Evolutionary conservation across 2,888 invertebrate genomes (phyloP).

Genomic region (Luperina nickerlii): DNA sequence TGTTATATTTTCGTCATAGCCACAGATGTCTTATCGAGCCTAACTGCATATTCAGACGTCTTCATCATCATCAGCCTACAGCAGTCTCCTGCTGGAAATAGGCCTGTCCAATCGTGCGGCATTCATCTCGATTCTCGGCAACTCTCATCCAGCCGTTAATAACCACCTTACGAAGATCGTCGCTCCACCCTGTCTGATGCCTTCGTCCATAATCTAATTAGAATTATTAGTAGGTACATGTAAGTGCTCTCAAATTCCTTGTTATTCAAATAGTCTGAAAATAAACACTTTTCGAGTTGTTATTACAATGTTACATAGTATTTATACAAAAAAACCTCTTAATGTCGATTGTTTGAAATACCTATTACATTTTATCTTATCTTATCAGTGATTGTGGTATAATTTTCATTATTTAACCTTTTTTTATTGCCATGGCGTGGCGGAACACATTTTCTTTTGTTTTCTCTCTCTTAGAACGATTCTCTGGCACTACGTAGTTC

Average conservation of each 20-base stretch:
- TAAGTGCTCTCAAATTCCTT: constrained; percentile 21
- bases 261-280: constrained; percentile 20
- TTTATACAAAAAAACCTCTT: background rate
- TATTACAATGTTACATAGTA: background rate
- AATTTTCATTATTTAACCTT: background rate
- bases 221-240: constrained; percentile 7
- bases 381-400: constrained; percentile 17
- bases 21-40: background rate
- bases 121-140: background rate
- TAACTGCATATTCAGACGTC: background rate
- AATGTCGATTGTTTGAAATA: constrained; percentile 10
- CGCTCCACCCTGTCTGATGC: background rate
- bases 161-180: no score
- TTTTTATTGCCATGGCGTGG: constrained; percentile 28
- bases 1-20: background rate
- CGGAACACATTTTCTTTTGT: background rate
- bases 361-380: constrained; percentile 29
- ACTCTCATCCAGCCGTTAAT: background rate
- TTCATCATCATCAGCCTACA: background rate
- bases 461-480: background rate
- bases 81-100: background rate
- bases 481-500: background rate
- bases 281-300: background rate
- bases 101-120: no score
- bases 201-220: background rate